Conservation (phyloP, 2,797 vertebrate species). For the Mareca strepera region DNA sequence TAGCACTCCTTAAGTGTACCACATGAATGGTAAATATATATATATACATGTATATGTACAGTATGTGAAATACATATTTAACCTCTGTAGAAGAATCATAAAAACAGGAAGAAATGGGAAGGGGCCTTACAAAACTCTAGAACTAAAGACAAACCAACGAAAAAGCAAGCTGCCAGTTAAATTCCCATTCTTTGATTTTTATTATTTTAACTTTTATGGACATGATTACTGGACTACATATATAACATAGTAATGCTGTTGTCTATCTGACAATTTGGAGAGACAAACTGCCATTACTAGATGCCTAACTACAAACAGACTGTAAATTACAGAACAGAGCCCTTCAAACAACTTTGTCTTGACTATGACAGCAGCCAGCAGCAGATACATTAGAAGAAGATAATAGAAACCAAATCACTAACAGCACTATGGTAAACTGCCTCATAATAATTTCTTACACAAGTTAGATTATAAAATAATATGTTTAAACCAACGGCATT, state of each 20-base stretch:
- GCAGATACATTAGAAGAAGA: neutral
- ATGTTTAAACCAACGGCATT: neutral
- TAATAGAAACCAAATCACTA: constrained; percentile 17
- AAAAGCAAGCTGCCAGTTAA: neutral
- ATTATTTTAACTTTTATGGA: neutral
- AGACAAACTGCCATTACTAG: neutral
- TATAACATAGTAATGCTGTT: neutral
- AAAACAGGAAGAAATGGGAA: neutral
- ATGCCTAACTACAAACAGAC: neutral
- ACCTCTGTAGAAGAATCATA: neutral
- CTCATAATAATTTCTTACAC: neutral
- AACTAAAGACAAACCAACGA: neutral
- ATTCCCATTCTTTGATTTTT: neutral
- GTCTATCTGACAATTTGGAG: neutral
- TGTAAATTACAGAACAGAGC: neutral
- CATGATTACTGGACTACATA: neutral
- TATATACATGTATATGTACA: neutral
- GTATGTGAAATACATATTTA: neutral
- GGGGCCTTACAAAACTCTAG: neutral
- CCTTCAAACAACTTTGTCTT: neutral
- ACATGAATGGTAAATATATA: neutral
- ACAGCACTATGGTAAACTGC: constrained; percentile 32
- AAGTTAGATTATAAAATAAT: neutral
- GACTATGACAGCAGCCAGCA: neutral
- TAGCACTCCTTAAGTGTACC: neutral